A percentile compares a stretch with the other conserved stretches of the same genome.
phyloP scores from a whole-genome alignment of 2,113 vertebrate species.

The Quiscalus mexicanus region DNA sequence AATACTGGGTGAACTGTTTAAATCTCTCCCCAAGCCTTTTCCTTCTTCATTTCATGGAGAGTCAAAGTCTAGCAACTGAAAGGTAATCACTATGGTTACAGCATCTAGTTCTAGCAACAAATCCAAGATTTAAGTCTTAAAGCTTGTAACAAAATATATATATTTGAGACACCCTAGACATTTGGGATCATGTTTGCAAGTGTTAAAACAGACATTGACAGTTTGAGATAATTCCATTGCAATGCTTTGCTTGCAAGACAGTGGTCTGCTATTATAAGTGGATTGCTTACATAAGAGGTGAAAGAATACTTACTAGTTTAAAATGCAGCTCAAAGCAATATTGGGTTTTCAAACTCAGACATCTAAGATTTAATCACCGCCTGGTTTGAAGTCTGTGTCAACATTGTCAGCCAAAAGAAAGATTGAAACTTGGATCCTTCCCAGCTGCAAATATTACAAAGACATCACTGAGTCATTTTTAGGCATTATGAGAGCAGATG shows the following conservation, averaged over 20 bases:
- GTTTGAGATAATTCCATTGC: slow-evolving; percentile 28
- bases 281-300: slow-evolving; percentile 6
- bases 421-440: background rate
- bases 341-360: background rate
- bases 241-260: background rate
- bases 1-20: background rate
- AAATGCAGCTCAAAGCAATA: background rate
- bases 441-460: background rate
- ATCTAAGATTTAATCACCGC: background rate
- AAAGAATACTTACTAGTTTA: background rate
- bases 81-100: slow-evolving; percentile 52
- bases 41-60: background rate
- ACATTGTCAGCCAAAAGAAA: background rate
- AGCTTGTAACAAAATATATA: background rate
- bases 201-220: background rate
- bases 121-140: slow-evolving; percentile 5
- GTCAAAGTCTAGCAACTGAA: slow-evolving; percentile 18
- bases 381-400: background rate
- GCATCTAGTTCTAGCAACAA: background rate
- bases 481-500: background rate
- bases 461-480: background rate
- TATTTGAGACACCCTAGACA: background rate
- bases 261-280: background rate
- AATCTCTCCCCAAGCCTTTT: background rate
- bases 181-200: background rate